phyloP scores from a whole-genome alignment of 2,888 invertebrate genomes.

The Agrotis puta region DNA sequence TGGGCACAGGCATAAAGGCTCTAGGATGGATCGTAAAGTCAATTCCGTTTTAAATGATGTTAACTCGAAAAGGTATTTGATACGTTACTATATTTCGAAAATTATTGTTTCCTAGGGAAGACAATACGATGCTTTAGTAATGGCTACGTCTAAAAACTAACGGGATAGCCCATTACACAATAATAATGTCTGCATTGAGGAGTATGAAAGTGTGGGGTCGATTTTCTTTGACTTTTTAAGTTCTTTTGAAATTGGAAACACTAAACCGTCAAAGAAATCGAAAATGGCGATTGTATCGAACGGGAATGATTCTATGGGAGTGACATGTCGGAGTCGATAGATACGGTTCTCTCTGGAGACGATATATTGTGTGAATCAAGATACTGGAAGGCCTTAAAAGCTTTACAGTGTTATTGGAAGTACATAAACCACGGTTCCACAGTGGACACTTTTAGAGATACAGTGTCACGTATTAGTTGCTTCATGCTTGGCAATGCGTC shows the following conservation, averaged over 20 bases:
- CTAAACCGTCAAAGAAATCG: conserved; percentile 20
- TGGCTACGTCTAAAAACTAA: conserved; percentile 50
- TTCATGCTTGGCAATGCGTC: conserved; percentile 4
- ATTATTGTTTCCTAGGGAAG: conserved; percentile 57
- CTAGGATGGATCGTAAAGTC: conserved; percentile 59
- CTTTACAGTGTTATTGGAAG: conserved; percentile 19
- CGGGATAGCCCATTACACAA: conserved; percentile 34
- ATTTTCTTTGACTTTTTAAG: conserved; percentile 27
- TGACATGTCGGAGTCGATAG: not conserved
- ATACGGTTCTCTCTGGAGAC: conserved; percentile 11
- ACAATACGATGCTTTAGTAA: conserved; percentile 54
- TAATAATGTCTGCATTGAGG: conserved; percentile 31
- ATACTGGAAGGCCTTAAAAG: conserved; percentile 33
- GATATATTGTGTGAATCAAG: conserved; percentile 12
- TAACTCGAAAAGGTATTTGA: conserved; percentile 61
- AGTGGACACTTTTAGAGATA: not conserved
- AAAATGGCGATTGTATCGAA: conserved; percentile 28
- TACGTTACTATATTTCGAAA: conserved; percentile 59
- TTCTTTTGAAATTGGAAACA: conserved; percentile 38
- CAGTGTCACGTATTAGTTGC: conserved; percentile 12
- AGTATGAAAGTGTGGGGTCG: conserved; percentile 2
- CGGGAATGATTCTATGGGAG: conserved; percentile 12
- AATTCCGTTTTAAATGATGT: conserved; percentile 61
- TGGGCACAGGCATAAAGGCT: conserved; percentile 60
- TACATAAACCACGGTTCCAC: not conserved